Evolutionary conservation across 2,113 vertebrate genomes (phyloP), one percentile per base, ranked within the genome.

Genomic region (Platycercus adscitus): DNA sequence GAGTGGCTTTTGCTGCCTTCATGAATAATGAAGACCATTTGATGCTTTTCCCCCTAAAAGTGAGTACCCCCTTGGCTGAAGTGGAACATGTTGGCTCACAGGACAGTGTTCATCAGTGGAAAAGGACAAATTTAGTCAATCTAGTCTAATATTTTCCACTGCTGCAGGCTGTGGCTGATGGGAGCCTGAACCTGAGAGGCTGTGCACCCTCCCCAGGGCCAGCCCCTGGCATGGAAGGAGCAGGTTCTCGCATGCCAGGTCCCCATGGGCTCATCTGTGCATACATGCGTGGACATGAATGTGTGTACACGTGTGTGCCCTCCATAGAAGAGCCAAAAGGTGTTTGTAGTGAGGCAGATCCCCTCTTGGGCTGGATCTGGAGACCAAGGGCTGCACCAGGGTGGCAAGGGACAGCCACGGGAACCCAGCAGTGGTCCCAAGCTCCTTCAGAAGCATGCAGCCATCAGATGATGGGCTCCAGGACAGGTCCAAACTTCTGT

Each of bases 381-480:
- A 23, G 10, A 75, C 11, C n/a, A 24, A 18, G 28, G 25, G 44
- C 28, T 69, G 47, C 35, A 23, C 7, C 43, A 21, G 26, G 13
- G 23, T 64, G 66, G 31, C 39, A 60, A 75, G 20, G 5, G 9
- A 5, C n/a, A 75, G 55, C 28, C 52, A 11, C 4, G 4, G 46
- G 26, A 17, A 76, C 12, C 7, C 3, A 4, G 6, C 0, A 0
- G 15, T 6, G 25, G 26, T 83, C 29, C 29, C 44, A 89, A 23
- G 53, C 53, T 69, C 60, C 44, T 11, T 73, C 28, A 31, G 61
- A 28, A 44, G 13, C 31, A 58, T 4, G 4, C 46, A 88, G 46
- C 41, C 61, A 49, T 49, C 65, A 80, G 24, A 21, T n/a, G 47
- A 17, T 46, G 44, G 39, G 29, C 39, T 73, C 33, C 13, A n/a